Base-by-base conservation (phyloP, 2,888 invertebrate genomes). In the Chymomyza caudatula region DNA sequence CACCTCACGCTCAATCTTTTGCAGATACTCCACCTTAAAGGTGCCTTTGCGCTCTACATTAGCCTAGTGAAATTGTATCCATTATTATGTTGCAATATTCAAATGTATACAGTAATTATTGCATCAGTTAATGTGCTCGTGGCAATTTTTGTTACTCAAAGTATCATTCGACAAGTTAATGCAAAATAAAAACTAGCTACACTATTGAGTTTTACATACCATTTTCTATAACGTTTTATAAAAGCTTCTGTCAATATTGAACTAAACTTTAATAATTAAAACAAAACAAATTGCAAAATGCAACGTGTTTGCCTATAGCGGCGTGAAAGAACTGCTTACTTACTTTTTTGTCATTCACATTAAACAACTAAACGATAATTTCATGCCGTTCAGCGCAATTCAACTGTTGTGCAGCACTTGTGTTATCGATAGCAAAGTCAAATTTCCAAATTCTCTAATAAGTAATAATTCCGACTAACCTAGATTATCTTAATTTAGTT, bases 21-120 rank as follows among this genome's bases (percentile, higher is more conserved):
- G 95, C 4, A 99, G 93, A 88, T 96, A 97, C 88, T 96, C 95
- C 47, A 99, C 96, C 91, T 99, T 99, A 82, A 96, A 97, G n/a
- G 98, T 98, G 54, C 98, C 98, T 91, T 98, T 99, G 51, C 98
- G 91, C 78, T 95, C 94, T 6, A 85, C 77, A 62, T 86, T 88
- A n/a, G 90, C 85, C 89, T 90, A 43, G 37, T 58, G 42, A 61
- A 43, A 6, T 6, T 29, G n/a, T n/a, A n/a, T n/a, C n/a, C n/a
- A n/a, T n/a, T n/a, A n/a, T n/a, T n/a, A n/a, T n/a, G n/a, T n/a
- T n/a, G n/a, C n/a, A n/a, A n/a, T 25, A 4, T 37, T 17, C 17
- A 15, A 19, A 49, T 19, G 6, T 25, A 19, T 20, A 49, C 29
- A 25, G 42, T 42, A 47, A 29, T 64, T 54, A 68, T 85, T 85